A percentile compares a stretch with the other conserved stretches of the same genome.
Evolutionary conservation across 2,113 vertebrate genomes (phyloP).

Genomic region (Rissa tridactyla): DNA sequence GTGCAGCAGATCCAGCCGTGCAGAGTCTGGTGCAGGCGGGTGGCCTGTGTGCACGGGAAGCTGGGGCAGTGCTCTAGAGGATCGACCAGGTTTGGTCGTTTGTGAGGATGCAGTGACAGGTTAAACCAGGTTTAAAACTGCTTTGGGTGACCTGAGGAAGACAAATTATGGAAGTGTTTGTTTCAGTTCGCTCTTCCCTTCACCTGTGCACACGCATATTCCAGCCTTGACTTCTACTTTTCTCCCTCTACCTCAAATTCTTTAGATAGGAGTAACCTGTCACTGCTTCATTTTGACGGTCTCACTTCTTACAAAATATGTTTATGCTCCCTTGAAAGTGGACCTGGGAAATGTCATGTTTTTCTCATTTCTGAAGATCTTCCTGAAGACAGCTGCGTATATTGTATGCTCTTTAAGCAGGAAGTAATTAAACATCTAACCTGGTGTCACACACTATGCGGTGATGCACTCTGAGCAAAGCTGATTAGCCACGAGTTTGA

Average conservation of each 20-base stretch:
- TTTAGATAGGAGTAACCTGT: neutral
- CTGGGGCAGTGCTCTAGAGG: neutral
- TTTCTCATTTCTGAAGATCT: neutral
- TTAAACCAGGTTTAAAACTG: neutral
- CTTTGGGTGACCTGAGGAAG: neutral
- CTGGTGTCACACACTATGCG: neutral
- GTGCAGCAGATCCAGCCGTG: neutral
- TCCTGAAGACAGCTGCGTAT: neutral
- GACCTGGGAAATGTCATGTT: neutral
- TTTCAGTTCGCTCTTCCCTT: neutral
- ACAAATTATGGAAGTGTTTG: neutral
- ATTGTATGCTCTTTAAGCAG: neutral
- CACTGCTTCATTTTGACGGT: neutral
- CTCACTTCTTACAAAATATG: neutral
- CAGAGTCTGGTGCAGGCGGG: neutral
- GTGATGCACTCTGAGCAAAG: neutral
- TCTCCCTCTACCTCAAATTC: neutral
- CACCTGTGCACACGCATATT: neutral
- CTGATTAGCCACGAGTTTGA: slow-evolving; percentile 10
- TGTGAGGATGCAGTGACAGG: neutral
- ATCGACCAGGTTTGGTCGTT: too few species aligned
- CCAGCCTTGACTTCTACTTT: neutral
- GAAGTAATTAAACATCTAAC: neutral
- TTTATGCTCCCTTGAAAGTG: neutral
- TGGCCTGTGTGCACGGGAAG: neutral